Conservation (phyloP, 2,113 vertebrate genomes). For the Sterna hirundo region DNA sequence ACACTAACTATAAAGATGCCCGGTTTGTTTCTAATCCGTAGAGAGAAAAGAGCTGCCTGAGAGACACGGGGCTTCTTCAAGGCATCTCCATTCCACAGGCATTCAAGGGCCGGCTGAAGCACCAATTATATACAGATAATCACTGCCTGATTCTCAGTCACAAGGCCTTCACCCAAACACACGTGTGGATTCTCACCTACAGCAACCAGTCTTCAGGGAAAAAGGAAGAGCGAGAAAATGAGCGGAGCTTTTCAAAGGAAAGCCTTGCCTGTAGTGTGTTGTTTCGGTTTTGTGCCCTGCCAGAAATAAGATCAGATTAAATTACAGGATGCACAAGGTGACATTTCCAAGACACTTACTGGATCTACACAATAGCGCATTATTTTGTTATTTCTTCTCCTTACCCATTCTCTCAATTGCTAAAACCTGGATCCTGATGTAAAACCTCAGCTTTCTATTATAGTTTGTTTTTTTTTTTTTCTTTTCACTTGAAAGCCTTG, state of each 20-base stretch:
- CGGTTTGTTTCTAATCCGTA: slow-evolving; percentile 14
- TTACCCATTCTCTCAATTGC: not conserved
- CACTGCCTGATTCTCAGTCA: slow-evolving; percentile 35
- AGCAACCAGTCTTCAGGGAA: not conserved
- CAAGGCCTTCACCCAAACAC: not conserved
- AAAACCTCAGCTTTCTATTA: not conserved
- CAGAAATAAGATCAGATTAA: slow-evolving; percentile 10
- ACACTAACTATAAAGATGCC: not conserved
- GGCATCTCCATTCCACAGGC: not conserved
- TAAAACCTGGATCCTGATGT: not conserved
- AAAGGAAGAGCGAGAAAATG: not conserved
- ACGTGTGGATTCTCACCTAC: not conserved
- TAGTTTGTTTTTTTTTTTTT: not conserved
- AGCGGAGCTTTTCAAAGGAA: not conserved
- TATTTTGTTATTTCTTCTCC: not conserved
- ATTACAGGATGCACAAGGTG: not conserved
- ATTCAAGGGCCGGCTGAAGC: slow-evolving; percentile 28
- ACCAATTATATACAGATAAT: slow-evolving; percentile 22
- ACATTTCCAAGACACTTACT: not conserved
- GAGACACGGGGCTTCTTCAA: not conserved
- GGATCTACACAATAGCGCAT: not conserved
- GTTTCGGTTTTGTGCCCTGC: not conserved
- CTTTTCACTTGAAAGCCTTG: not conserved
- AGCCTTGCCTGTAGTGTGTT: not conserved
- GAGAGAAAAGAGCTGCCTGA: not conserved